Evolutionary conservation across 2,113 vertebrate species (phyloP).

Genomic region (Elaphurus davidianus): DNA sequence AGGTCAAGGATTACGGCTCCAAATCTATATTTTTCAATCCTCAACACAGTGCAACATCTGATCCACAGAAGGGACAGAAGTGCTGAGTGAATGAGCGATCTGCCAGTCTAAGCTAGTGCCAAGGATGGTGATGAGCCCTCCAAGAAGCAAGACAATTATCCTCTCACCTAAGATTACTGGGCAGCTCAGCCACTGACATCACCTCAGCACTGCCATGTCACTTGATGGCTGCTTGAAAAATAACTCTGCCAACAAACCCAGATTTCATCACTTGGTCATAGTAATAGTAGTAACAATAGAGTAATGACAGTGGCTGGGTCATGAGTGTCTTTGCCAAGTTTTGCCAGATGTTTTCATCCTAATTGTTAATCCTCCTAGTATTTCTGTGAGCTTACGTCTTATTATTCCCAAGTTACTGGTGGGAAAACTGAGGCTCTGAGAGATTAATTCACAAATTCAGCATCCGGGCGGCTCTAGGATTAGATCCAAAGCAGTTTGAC

Average conservation of each 20-base stretch:
- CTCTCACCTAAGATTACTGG: background rate
- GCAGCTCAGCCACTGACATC: background rate
- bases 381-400: accelerated
- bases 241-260: background rate
- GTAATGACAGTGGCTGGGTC: accelerated
- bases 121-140: background rate
- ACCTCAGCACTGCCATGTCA: background rate
- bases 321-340: accelerated
- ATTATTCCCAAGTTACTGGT: background rate
- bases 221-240: background rate
- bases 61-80: background rate
- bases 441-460: background rate
- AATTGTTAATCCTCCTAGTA: accelerated
- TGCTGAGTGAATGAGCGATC: background rate
- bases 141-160: accelerated
- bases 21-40: background rate
- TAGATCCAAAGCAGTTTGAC: background rate
- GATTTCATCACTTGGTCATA: accelerated
- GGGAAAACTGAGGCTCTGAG: background rate
- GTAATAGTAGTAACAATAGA: too few relatives aligned
- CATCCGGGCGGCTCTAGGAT: background rate
- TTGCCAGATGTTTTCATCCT: background rate
- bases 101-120: background rate
- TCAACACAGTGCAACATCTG: background rate
- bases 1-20: background rate